A percentile compares a stretch with the other conserved stretches of the same genome.
phyloP scores from a whole-genome alignment of 2,113 vertebrate species.

The Mohoua ochrocephala region DNA sequence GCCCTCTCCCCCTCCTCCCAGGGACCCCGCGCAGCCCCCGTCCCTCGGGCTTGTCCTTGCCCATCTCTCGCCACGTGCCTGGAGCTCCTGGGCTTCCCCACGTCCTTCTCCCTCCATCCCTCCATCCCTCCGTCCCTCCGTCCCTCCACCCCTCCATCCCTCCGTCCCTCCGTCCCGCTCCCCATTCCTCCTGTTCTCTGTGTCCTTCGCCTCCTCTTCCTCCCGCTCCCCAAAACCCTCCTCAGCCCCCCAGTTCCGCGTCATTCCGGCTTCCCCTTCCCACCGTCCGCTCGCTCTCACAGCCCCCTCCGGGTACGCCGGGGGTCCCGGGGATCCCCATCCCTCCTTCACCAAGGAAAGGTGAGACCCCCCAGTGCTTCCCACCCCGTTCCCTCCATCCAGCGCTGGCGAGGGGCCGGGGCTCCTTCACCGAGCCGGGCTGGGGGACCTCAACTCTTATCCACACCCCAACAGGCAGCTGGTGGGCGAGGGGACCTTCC shows the following conservation, averaged over 20 bases:
- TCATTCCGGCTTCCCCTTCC: too few species aligned
- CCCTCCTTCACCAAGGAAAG: neutral
- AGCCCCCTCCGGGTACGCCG: fast-evolving
- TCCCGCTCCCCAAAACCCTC: neutral
- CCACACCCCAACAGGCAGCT: neutral
- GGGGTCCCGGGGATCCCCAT: neutral
- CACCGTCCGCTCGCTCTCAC: fast-evolving
- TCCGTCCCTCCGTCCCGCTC: neutral
- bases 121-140: neutral
- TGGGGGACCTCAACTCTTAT: fast-evolving
- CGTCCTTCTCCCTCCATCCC: too few species aligned
- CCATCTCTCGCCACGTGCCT: fast-evolving
- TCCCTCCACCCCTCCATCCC: neutral
- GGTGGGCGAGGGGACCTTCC: neutral
- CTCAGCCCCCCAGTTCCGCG: neutral
- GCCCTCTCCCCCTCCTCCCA: neutral
- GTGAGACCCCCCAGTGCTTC: neutral
- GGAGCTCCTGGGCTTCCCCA: neutral
- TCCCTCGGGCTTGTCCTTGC: neutral
- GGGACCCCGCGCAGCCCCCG: neutral
- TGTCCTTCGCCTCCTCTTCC: neutral
- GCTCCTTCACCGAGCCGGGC: fast-evolving
- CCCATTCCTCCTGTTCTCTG: neutral
- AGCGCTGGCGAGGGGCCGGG: fast-evolving
- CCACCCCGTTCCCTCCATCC: fast-evolving